Evolutionary conservation across 1,140 invertebrate species (phyloP), one percentile per base, ranked within the genome.

Genomic region (Leptonema lineaticorne): DNA sequence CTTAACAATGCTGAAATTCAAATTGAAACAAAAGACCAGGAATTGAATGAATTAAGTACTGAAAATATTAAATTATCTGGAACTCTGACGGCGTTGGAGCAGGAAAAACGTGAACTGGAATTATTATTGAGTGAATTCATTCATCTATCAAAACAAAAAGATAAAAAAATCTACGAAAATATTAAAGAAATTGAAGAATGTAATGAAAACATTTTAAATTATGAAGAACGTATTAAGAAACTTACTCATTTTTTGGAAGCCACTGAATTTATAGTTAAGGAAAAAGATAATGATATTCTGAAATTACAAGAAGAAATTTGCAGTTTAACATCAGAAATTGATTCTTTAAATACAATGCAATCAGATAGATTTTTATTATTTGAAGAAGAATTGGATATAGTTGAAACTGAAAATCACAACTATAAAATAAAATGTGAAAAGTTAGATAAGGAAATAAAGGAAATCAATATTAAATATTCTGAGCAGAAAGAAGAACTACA

Each of bases 21-120:
- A 48, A 27, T 72, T 16, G 68, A 72, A 68, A 60, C 28, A 20
- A 72, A 72, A 56, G 71, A 69, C 28, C 71, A 69, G 33, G 71
- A 72, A 62, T 16, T 72, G 18, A 64, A 53, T 33, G 65, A 72
- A 62, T 46, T 72, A 14, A 59, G 58, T 20, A 64, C 68, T 8
- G 64, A 72, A 63, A 72, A 72, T 68, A 27, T 69, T 53, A 46
- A 46, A 22, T 46, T 72, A n/a, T 28, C 64, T 14, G 71, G 68
- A 60, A 72, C 68, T 41, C 26, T 72, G 30, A 65, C 60, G 9
- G 68, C 71, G 18, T 62, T 65, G 1, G 68, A 72, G 33, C 68
- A 67, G 45, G 71, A 72, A 37, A 72, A 69, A 20, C 60, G 62
- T 50, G 71, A 72, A 50, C 56, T 69, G 11, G 30, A 72, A 57